These are phyloP conservation scores for Polypterus bichir DNA, from an alignment of 2,113 vertebrate species.

Conservation along the genomic window DNA sequence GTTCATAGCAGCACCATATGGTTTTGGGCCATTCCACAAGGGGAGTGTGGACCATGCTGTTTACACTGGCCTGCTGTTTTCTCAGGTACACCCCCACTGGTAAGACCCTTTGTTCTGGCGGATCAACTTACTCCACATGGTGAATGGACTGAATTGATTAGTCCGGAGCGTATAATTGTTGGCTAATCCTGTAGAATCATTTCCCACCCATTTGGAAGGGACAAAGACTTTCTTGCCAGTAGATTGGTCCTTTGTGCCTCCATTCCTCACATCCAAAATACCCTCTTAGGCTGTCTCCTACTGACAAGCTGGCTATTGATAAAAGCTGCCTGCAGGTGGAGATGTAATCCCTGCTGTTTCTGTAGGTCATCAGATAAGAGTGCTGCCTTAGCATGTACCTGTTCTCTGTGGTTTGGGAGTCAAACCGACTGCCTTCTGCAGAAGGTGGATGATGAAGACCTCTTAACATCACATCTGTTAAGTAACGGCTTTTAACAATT, in stretches of 20 bases:
- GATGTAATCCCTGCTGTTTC: slow-evolving; percentile 31
- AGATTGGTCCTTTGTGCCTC: slow-evolving; percentile 28
- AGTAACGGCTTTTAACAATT: neutral
- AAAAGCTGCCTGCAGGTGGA: slow-evolving; percentile 49
- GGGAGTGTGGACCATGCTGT: slow-evolving; percentile 67
- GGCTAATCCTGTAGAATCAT: slow-evolving; percentile 82
- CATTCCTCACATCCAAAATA: neutral
- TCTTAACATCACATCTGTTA: neutral
- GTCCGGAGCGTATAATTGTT: slow-evolving; percentile 78
- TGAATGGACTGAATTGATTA: slow-evolving; percentile 89
- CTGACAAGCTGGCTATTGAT: slow-evolving; percentile 44
- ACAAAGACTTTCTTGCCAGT: slow-evolving; percentile 59
- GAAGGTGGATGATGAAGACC: neutral
- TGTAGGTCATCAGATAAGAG: slow-evolving; percentile 9
- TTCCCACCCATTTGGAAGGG: slow-evolving; percentile 71
- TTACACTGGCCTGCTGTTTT: slow-evolving; percentile 83
- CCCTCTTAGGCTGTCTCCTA: slow-evolving; percentile 33
- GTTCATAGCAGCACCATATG: slow-evolving; percentile 93
- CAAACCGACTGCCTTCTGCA: no score
- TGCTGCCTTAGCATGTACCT: no score
- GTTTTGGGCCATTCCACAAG: slow-evolving; percentile 63
- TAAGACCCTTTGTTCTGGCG: slow-evolving; percentile 67
- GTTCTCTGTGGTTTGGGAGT: no score
- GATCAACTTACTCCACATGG: slow-evolving; percentile 85
- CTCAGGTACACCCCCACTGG: slow-evolving; percentile 78